These are phyloP conservation scores for Diorhabda sublineata DNA, from an alignment of 1,140 invertebrate species.

Conservation along the genomic window DNA sequence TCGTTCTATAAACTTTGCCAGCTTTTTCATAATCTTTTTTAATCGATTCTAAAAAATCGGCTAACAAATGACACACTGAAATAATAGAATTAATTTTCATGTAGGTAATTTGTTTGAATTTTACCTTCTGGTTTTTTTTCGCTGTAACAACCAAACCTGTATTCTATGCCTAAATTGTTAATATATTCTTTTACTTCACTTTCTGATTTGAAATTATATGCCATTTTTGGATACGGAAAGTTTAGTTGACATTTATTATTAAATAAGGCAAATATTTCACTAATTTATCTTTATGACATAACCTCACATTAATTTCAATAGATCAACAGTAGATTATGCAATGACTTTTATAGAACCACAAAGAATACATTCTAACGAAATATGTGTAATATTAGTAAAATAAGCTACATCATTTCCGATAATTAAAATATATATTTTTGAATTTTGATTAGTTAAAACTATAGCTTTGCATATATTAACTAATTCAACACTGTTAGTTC, in stretches of 20 bases:
- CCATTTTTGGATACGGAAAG: conserved; percentile 45
- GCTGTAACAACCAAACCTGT: conserved; percentile 82
- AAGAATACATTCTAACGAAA: no score
- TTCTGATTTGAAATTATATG: conserved; percentile 74
- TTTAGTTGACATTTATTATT: not conserved
- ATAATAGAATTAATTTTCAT: conserved; percentile 16
- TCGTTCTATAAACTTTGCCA: conserved; percentile 71
- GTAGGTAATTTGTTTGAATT: not conserved
- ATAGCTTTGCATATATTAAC: no score
- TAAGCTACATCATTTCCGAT: no score
- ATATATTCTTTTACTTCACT: conserved; percentile 83
- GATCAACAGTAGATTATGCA: no score
- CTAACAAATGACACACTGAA: conserved; percentile 85
- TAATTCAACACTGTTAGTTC: no score
- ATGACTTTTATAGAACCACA: no score
- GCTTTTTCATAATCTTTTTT: conserved; percentile 76
- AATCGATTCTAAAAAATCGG: conserved; percentile 80
- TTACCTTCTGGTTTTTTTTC: conserved; percentile 78
- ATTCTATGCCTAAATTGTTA: conserved; percentile 86
- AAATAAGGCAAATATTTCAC: no score
- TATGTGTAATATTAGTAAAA: no score
- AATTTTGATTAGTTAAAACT: no score
- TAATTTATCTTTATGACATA: no score
- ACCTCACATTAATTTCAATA: no score
- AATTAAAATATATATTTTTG: no score